Evolutionary conservation across 1,140 invertebrate genomes (phyloP).

Genomic region (Eumaeus atala): DNA sequence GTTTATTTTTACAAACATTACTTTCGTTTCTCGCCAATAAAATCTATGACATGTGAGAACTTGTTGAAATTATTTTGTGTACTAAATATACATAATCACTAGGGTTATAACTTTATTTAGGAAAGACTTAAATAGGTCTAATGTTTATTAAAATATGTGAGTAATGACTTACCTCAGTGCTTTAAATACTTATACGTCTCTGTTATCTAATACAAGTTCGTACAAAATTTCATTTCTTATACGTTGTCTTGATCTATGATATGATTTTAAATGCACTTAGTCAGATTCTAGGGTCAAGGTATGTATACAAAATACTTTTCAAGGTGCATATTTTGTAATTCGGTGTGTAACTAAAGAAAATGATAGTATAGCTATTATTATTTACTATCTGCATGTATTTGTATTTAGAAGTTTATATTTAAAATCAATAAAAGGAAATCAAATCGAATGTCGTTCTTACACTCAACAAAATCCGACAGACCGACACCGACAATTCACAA

Average conservation of each 20-base stretch:
- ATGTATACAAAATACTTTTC: constrained; percentile 28
- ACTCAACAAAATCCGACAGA: constrained; percentile 17
- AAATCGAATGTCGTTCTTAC: constrained; percentile 36
- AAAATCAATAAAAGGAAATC: constrained; percentile 44
- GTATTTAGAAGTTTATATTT: constrained; percentile 30
- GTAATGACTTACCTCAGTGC: constrained; percentile 2
- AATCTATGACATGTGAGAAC: too few species aligned
- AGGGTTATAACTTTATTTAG: too few species aligned
- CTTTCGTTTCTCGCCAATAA: too few species aligned
- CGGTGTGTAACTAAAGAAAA: constrained; percentile 15
- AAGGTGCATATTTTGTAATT: constrained; percentile 34
- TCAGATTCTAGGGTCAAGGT: constrained; percentile 39
- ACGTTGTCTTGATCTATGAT: constrained; percentile 1
- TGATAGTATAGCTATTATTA: constrained; percentile 13
- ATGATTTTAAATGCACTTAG: constrained; percentile 8
- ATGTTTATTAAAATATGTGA: too few species aligned
- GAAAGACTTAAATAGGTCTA: too few species aligned
- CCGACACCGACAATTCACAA: not conserved
- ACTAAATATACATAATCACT: too few species aligned
- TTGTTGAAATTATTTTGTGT: too few species aligned
- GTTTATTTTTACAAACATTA: too few species aligned
- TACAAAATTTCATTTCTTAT: constrained; percentile 13
- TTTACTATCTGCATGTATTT: constrained; percentile 27
- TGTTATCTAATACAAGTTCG: constrained; percentile 2
- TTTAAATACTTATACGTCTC: constrained; percentile 3